Evolutionary conservation across 2,888 invertebrate species (phyloP).

Genomic region (Adela reaumurella): DNA sequence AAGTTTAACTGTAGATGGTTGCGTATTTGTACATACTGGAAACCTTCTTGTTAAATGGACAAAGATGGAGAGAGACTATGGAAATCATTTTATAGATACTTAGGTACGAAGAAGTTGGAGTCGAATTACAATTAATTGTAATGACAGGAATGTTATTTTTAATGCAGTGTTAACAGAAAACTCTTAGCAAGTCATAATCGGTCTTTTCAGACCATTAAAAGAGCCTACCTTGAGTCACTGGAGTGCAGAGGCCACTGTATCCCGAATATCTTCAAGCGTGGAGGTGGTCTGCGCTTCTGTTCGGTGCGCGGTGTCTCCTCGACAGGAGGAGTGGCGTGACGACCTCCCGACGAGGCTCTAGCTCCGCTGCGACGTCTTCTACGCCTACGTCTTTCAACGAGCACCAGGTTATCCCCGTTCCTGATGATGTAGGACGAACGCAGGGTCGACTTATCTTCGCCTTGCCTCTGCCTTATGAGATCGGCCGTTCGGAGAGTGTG

Average conservation of each 20-base stretch:
- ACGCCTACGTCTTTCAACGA: conserved; percentile 45
- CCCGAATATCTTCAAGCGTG: conserved; percentile 46
- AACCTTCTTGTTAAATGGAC: too few relatives aligned
- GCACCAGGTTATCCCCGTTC: conserved; percentile 50
- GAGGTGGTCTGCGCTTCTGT: conserved; percentile 46
- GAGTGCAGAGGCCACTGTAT: conserved; percentile 55
- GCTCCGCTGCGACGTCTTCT: conserved; percentile 45
- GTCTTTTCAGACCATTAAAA: too few relatives aligned
- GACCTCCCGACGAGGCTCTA: conserved; percentile 41
- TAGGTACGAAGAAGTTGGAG: too few relatives aligned
- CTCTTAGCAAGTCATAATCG: too few relatives aligned
- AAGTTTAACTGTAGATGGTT: too few relatives aligned
- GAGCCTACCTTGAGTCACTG: conserved; percentile 50
- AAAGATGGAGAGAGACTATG: too few relatives aligned
- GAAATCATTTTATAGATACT: too few relatives aligned
- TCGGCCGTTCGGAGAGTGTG: conserved; percentile 51
- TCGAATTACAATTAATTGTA: too few relatives aligned
- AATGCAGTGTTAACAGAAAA: too few relatives aligned
- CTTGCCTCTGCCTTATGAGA: conserved; percentile 47
- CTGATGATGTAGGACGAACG: conserved; percentile 49
- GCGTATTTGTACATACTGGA: too few relatives aligned
- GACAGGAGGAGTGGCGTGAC: conserved; percentile 46
- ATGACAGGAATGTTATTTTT: too few relatives aligned
- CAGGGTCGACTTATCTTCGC: conserved; percentile 48
- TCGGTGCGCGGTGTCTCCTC: conserved; percentile 40